Base-by-base conservation (phyloP, 2,888 invertebrate genomes). In the Mesopsocus fuscifrons region DNA sequence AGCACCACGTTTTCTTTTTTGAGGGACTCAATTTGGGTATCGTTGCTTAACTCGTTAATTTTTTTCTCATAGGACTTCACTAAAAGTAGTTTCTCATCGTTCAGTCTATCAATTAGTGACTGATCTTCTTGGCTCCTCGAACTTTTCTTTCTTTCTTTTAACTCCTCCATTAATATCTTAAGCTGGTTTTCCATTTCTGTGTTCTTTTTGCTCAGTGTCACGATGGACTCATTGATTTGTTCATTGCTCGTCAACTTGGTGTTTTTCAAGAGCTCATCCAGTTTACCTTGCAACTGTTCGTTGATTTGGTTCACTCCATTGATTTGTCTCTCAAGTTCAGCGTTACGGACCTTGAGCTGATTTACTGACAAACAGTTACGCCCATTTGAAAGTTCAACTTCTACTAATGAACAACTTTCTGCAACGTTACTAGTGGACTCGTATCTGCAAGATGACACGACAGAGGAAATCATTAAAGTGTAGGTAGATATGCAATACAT, bases 1-100 rank as follows among this genome's bases (percentile, higher is more conserved):
- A 46, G 41, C 11, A 33, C 42, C 21, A 15, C 34, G n/a, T 46
- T 44, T 35, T 45, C 45, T 34, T 16, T 18, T 9, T 35, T 31
- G 18, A 45, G 21, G 2, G 32, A 26, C 11, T 45, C 42, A 3
- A 45, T 13, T 8, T 15, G 16, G 5, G n/a, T 33, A 5, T 17
- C 38, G n/a, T n/a, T n/a, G n/a, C n/a, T n/a, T n/a, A n/a, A n/a
- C n/a, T n/a, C n/a, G 5, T 15, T 16, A 5, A 33, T 6, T 17
- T 17, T 42, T 17, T 35, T 41, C 11, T 44, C 38, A 18, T 44
- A 35, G 16, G 34, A 23, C 17, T 16, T 41, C 3, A 44, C 17
- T 2, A 44, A 16, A n/a, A 31, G 15, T 9, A 30, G 30, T 23
- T 21, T 44, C 21, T 44, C 18, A 4, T 41, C 41, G 15, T 26